Evolutionary conservation across 2,888 invertebrate genomes (phyloP).

Genomic region (Perithous albicinctus): DNA sequence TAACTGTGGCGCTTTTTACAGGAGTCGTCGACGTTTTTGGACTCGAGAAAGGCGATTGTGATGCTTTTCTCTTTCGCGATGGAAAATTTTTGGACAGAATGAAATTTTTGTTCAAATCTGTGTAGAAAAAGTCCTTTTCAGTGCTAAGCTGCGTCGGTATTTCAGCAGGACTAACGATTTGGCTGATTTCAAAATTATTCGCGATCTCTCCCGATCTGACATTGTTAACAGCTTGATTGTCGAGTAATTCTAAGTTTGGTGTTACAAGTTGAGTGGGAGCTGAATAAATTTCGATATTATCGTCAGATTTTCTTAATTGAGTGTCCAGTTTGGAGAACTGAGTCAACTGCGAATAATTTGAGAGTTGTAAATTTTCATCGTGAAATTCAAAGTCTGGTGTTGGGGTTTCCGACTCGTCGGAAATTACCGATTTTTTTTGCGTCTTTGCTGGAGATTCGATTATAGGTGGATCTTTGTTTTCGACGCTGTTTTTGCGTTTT

Average conservation of each 20-base stretch:
- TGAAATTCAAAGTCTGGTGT: not conserved
- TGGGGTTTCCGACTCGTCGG: not conserved
- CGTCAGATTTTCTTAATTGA: not conserved
- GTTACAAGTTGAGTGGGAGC: not conserved
- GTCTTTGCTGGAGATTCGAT: not conserved
- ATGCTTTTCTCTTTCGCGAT: not conserved
- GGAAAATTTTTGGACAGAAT: too few relatives aligned
- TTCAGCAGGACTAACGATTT: not conserved
- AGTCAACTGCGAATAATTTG: constrained; percentile 27
- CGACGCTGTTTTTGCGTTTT: not conserved
- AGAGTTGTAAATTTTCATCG: not conserved
- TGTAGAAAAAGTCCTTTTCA: not conserved
- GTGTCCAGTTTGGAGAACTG: not conserved
- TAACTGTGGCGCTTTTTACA: not conserved
- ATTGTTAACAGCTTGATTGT: not conserved
- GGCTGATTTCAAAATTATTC: not conserved
- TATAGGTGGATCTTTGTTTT: not conserved
- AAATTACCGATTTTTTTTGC: not conserved
- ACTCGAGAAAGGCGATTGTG: not conserved
- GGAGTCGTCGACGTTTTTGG: not conserved
- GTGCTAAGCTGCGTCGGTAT: not conserved
- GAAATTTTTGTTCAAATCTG: not conserved
- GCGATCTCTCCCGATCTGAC: too few relatives aligned
- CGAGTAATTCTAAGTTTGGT: not conserved
- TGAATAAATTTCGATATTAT: not conserved